Base-by-base conservation (phyloP, 2,888 invertebrate species). In the Germaria angustata region DNA sequence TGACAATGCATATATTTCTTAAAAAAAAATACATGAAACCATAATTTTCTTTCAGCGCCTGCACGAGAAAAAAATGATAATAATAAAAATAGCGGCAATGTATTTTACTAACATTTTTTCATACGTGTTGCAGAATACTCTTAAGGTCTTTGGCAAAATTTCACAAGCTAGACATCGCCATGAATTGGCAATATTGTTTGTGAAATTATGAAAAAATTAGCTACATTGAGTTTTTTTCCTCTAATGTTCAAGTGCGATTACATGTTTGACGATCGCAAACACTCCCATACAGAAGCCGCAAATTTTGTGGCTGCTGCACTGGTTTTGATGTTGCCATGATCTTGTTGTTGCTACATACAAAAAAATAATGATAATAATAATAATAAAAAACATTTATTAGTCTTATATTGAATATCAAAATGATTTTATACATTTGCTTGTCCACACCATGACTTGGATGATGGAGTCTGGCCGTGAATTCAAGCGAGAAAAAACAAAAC, bases 171-270 rank as follows among this genome's bases (percentile, higher is more conserved):
- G 0, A 53, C 55, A 63, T 72, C 66, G 24, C 66, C 34, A 61
- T 66, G 8, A 44, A 46, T 72, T 72, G 36, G 55, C 17, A 75
- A 81, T 71, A 61, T 76, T 79, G 59, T 53, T 71, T 65, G 44
- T 53, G 46, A 79, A 79, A 71, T 63, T 71, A 49, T 41, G 20
- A 57, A 79, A 79, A 81, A 77, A 82, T 79, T 76, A 79, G 71
- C 34, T 53, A 53, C 71, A 79, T 76, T 55, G 53, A 61, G 6
- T 28, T 5, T 28, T 76, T 76, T 71, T 39, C 57, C 28, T 61
- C 22, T 59, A 73, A 76, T 79, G 46, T 61, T 69, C 39, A 51
- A 75, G 17, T 36, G 28, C 28, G 17, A 44, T 15, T 69, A 15
- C 55, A 59, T 66, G 66, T 49, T 11, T 8, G 66, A 28, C 55